phyloP scores from a whole-genome alignment of 2,888 invertebrate genomes.

The Epiblema foenella region DNA sequence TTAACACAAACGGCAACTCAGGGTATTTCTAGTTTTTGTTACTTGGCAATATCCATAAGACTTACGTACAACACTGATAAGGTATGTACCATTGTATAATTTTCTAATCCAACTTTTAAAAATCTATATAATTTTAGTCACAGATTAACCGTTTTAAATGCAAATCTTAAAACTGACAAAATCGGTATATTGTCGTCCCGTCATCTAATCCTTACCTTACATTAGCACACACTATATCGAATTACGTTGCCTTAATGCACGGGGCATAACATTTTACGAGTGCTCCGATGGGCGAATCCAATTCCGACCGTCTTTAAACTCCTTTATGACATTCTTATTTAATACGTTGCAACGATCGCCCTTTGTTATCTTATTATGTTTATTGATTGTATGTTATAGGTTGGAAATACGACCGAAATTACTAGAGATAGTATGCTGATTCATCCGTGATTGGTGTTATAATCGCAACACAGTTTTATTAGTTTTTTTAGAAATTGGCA shows the following conservation, averaged over 20 bases:
- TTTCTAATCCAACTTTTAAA: no score
- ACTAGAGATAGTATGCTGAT: neutral
- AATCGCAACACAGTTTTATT: no score
- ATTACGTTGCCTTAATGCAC: slow-evolving; percentile 65
- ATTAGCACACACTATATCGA: slow-evolving; percentile 60
- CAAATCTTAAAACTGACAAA: neutral
- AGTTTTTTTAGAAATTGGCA: no score
- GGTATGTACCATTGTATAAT: no score
- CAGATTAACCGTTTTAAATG: neutral
- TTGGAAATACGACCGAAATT: neutral
- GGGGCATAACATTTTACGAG: slow-evolving; percentile 71
- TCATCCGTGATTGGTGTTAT: no score
- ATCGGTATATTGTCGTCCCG: slow-evolving; percentile 5
- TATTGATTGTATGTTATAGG: slow-evolving; percentile 23
- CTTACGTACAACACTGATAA: no score
- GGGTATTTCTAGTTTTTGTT: no score
- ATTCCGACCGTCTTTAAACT: slow-evolving; percentile 60
- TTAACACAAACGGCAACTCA: no score
- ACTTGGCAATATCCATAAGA: no score
- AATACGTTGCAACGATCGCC: slow-evolving; percentile 44
- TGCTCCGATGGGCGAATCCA: slow-evolving; percentile 63
- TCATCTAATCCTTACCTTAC: slow-evolving; percentile 34
- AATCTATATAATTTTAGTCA: no score
- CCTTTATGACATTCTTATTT: slow-evolving; percentile 56
- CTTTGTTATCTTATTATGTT: slow-evolving; percentile 28